Conservation (phyloP, 2,888 invertebrate species). For the Pasiphila rectangulata region DNA sequence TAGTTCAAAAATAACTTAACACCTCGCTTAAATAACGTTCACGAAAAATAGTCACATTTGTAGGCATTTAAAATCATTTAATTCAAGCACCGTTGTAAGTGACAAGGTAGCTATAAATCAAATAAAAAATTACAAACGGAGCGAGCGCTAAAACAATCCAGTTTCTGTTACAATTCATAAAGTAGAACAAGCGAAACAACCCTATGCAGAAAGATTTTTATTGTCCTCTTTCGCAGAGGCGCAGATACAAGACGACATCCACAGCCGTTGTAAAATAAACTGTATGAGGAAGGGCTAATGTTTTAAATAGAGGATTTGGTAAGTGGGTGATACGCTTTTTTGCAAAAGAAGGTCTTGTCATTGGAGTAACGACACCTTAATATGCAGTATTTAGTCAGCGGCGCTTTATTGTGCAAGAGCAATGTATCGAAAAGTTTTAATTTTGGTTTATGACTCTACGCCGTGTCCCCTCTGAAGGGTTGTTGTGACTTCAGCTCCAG, state of each 20-base stretch:
- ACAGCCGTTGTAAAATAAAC: not conserved
- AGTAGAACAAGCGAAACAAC: slow-evolving; percentile 62
- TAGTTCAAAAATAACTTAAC: too few species aligned
- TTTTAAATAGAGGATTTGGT: slow-evolving; percentile 19
- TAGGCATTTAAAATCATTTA: not conserved
- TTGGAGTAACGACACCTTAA: slow-evolving; percentile 78
- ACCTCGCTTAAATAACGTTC: too few species aligned
- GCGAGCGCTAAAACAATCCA: slow-evolving; percentile 60
- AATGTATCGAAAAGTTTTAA: slow-evolving; percentile 80
- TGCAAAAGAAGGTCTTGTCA: slow-evolving; percentile 46
- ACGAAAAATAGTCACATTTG: too few species aligned
- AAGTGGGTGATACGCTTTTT: slow-evolving; percentile 28
- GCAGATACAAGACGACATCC: slow-evolving; percentile 12
- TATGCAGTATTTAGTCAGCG: slow-evolving; percentile 73
- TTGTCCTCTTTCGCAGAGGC: slow-evolving; percentile 35
- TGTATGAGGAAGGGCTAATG: not conserved
- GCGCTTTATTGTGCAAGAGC: slow-evolving; percentile 69
- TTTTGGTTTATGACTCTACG: slow-evolving; percentile 73
- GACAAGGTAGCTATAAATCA: not conserved
- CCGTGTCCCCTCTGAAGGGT: slow-evolving; percentile 49
- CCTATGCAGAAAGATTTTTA: slow-evolving; percentile 71
- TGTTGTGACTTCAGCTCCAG: slow-evolving; percentile 23
- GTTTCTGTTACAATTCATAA: slow-evolving; percentile 66
- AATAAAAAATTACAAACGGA: not conserved
- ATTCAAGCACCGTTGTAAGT: too few species aligned